Base-by-base conservation (phyloP, 2,888 invertebrate genomes). In the Venustoraphidia nigricollis region DNA sequence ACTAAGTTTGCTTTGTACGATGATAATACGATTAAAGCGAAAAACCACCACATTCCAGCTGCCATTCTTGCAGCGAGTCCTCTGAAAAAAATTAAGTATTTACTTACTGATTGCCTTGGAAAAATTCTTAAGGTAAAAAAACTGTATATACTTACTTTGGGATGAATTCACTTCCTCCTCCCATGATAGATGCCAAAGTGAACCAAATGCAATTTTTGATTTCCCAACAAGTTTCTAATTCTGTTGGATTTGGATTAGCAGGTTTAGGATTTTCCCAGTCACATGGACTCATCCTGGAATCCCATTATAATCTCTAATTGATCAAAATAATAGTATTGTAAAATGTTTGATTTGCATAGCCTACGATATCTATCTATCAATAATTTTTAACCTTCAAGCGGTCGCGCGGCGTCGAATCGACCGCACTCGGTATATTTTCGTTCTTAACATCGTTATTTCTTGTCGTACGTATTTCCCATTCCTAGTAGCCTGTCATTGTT, bases 241-340 rank as follows among this genome's bases (percentile, higher is more conserved):
- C 85, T 54, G 87, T 83, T 38, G 88, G 83, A 60, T 84, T 83
- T 49, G 81, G 77, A 61, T 89, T 83, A 63, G 91, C 92, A 0
- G 92, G 93, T 67, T 94, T 92, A 2, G 93, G 89, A 68, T 91
- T 93, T 61, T 87, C 84, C 91, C 91, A 92, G 66, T 96, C 95
- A 55, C 83, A 83, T 5, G 93, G 90, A 47, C 89, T 84, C 56
- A 87, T 73, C 66, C 90, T 89, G 61, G 40, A 68, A 65, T 46
- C 53, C 46, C 49, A 48, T 5, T 27, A 27, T 27, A 27, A 6
- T 27, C 27, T 27, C 3, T 27, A 27, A 27, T 27, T 27, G 27
- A 27, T 27, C 27, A 27, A 27, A 27, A 27, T 27, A 27, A 27
- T 27, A 27, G 27, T 27, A 27, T 6, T 27, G 27, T 27, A 27